Evolutionary conservation across 2,797 vertebrate species (phyloP), one percentile per base, ranked within the genome.

Genomic region (Margarornis squamiger): DNA sequence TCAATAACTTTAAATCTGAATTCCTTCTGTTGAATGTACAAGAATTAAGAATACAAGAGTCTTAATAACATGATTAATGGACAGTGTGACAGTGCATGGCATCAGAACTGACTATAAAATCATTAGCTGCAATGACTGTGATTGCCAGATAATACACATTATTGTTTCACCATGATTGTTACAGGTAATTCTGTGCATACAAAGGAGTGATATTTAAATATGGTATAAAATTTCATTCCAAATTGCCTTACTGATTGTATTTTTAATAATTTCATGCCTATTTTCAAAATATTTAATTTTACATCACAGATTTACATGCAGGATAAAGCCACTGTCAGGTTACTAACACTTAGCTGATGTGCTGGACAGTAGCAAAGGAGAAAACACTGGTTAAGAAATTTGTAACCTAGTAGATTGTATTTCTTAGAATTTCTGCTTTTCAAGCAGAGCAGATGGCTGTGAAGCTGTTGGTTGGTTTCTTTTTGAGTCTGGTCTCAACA

Each of bases 21-120:
- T 87, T 79, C 45, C 32, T 92, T 95, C 63, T 79, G n/a, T 87
- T 87, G 74, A 82, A 77, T 19, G 54, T 88, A 39, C 81, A 86
- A 73, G 32, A 95, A 65, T 92, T 88, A 77, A 90, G 57, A 77
- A 45, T 70, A 77, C 8, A 23, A 61, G 61, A 95, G 26, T 34
- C 41, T 85, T 94, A 96, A 92, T 96, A 88, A 57, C 46, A 26
- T 89, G 90, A 87, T 94, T 92, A 97, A 95, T 90, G 94, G 95
- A 77, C 86, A 95, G 57, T 94, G 52, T 96, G 86, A 96, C 91
- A 82, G 77, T 89, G 72, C 57, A 43, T 80, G 77, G 43, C 63
- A 45, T 72, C 19, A 80, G 74, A 89, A 71, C 51, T 57, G 29
- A 26, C 70, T 92, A 5, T 63, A 84, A 85, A 95, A 89, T 80